These are phyloP conservation scores for Semaprochilodus insignis DNA, from an alignment of 2,797 vertebrate species.

Conservation along the genomic window DNA sequence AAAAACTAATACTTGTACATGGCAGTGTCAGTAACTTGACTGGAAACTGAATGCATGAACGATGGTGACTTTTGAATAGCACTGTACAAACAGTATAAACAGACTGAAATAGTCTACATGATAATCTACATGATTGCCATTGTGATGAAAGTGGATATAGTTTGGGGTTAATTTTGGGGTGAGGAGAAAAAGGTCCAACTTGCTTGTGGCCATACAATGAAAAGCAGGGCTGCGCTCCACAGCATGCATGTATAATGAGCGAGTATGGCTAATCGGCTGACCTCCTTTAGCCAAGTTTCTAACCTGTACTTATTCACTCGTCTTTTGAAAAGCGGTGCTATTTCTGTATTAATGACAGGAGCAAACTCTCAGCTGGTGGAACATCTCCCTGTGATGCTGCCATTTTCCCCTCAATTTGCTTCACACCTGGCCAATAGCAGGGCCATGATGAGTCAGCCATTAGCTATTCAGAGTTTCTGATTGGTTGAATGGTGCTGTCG, in stretches of 20 bases:
- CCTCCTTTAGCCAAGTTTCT: conserved; percentile 7
- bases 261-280: conserved; percentile 31
- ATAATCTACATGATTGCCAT: conserved; percentile 9
- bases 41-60: too few species aligned
- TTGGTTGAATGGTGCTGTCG: conserved; percentile 6
- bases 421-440: conserved; percentile 35
- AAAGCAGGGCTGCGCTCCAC: conserved; percentile 15
- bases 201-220: not conserved
- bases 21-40: too few species aligned
- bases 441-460: not conserved
- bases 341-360: not conserved
- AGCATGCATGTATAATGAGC: conserved; percentile 26
- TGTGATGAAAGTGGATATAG: conserved; percentile 10
- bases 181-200: conserved; percentile 30
- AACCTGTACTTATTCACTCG: not conserved
- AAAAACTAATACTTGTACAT: too few species aligned
- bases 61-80: too few species aligned
- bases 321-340: conserved; percentile 20
- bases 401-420: conserved; percentile 19
- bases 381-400: not conserved
- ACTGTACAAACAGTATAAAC: not conserved
- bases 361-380: not conserved
- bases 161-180: conserved; percentile 29
- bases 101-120: conserved; percentile 36
- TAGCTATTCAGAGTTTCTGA: conserved; percentile 12